phyloP scores from a whole-genome alignment of 2,113 vertebrate species.

The Psammodynastes pulverulentus region DNA sequence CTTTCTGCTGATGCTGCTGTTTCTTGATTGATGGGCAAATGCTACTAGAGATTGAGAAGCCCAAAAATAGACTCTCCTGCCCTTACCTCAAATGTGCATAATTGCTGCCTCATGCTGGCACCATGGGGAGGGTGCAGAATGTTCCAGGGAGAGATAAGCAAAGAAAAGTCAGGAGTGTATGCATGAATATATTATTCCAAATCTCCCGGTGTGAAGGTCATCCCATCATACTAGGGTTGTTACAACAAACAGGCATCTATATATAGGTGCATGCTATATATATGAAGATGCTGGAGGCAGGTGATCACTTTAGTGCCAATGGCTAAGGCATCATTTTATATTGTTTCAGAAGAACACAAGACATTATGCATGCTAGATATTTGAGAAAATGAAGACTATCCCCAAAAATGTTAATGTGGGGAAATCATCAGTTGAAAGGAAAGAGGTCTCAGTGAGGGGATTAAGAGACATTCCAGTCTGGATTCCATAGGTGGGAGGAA shows the following conservation, averaged over 20 bases:
- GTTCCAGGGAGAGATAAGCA: neutral
- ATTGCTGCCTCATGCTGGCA: neutral
- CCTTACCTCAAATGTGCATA: neutral
- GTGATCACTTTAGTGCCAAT: neutral
- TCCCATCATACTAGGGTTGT: no score
- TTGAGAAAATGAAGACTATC: neutral
- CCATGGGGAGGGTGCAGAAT: neutral
- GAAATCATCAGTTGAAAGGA: neutral
- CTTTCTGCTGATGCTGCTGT: neutral
- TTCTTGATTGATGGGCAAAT: neutral
- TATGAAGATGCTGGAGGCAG: neutral
- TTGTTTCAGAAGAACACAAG: neutral
- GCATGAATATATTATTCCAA: neutral
- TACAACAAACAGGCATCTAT: neutral
- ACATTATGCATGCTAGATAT: neutral
- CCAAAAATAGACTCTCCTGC: neutral
- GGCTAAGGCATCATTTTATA: neutral
- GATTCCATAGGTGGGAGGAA: neutral
- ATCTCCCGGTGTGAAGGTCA: neutral
- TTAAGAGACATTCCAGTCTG: neutral
- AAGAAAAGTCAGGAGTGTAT: neutral
- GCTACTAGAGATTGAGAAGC: neutral
- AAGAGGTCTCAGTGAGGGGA: neutral
- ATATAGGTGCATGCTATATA: neutral
- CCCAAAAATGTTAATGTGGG: neutral